Evolutionary conservation across 2,888 invertebrate species (phyloP).

Genomic region (Escarpia spicata): DNA sequence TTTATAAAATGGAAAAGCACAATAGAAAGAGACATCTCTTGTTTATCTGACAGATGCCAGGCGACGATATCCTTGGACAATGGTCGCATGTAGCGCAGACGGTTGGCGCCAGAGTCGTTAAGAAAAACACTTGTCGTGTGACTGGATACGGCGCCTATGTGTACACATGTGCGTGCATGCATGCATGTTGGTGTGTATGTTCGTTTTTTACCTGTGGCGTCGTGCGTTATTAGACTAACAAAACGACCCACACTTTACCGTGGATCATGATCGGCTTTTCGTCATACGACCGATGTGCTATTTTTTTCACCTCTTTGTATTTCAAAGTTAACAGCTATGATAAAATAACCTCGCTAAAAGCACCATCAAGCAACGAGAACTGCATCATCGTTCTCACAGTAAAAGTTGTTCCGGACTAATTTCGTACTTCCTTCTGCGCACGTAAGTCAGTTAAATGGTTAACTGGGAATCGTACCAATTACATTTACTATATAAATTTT

Average conservation of each 20-base stretch:
- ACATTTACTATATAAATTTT: background rate
- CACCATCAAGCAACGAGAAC: no score
- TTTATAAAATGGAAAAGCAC: constrained; percentile 16
- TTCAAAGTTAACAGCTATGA: background rate
- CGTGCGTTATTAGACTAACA: background rate
- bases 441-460: background rate
- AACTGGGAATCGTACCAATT: background rate
- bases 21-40: constrained; percentile 1
- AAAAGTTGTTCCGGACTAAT: background rate
- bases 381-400: no score
- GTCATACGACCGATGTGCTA: background rate
- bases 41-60: constrained; percentile 16
- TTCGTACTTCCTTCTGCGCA: background rate
- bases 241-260: background rate
- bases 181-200: background rate
- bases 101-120: background rate
- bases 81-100: background rate
- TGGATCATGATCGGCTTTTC: background rate
- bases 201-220: background rate
- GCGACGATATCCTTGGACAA: constrained; percentile 16
- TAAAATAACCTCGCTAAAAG: background rate
- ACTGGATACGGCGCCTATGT: background rate
- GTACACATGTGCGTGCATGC: background rate
- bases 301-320: background rate
- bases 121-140: background rate